Percentiles rank a stretch among this genome's conserved stretches.
phyloP scores from a whole-genome alignment of 2,888 invertebrate genomes.

The Chydorus sphaericus region DNA sequence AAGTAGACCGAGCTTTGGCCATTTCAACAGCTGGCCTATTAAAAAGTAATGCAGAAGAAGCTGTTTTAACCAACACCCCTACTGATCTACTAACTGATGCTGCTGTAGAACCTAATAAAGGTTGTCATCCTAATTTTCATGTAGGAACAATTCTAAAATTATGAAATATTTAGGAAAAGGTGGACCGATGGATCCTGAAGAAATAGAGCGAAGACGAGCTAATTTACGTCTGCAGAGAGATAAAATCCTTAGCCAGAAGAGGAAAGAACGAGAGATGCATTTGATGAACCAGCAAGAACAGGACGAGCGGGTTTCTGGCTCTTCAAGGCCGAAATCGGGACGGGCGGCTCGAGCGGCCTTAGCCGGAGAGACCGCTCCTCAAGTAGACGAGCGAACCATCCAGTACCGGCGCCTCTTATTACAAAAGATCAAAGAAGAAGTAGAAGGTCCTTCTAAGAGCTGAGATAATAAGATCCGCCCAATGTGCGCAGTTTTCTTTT shows the following conservation, averaged over 20 bases:
- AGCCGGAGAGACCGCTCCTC: conserved; percentile 30
- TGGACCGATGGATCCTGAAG: conserved; percentile 29
- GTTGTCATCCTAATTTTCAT: too few species aligned
- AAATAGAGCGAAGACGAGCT: conserved; percentile 61
- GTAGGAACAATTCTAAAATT: background rate
- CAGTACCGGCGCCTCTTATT: conserved; percentile 11
- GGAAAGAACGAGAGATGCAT: conserved; percentile 67
- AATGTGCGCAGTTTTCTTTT: too few species aligned
- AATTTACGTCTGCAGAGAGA: conserved; percentile 81
- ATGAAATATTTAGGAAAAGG: background rate
- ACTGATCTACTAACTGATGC: too few species aligned
- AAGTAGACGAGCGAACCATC: conserved; percentile 11
- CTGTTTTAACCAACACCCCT: too few species aligned
- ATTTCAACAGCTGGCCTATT: background rate
- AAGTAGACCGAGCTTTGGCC: background rate
- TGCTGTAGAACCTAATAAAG: too few species aligned
- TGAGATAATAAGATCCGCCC: too few species aligned
- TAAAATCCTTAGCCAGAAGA: conserved; percentile 75
- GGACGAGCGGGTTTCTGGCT: conserved; percentile 16
- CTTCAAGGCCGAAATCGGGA: conserved; percentile 52
- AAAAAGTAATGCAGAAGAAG: background rate
- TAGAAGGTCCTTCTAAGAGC: conserved; percentile 7
- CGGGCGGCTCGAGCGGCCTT: conserved; percentile 53
- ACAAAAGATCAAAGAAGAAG: conserved; percentile 12
- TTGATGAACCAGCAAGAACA: conserved; percentile 41